Base-by-base conservation (phyloP, 2,113 vertebrate genomes). In the Perccottus glenii region DNA sequence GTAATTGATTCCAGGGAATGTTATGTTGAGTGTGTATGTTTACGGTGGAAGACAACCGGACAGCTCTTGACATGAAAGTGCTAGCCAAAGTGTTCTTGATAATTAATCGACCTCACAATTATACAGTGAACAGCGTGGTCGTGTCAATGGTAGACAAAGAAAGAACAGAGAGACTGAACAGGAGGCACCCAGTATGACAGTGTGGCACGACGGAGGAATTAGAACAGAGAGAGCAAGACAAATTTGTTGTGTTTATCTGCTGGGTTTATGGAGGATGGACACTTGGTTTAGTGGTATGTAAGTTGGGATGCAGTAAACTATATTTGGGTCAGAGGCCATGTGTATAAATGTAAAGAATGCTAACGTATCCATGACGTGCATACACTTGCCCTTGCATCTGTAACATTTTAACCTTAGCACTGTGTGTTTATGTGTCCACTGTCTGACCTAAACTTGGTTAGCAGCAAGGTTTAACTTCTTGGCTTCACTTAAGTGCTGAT, bases 381-480 rank as follows among this genome's bases (percentile, higher is more conserved):
- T 77, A 55, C 61, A 71, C 85, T 66, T 87, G 85, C 58, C 84
- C 84, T 69, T 62, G 88, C 89, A 88, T 85, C 82, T 88, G 84
- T 88, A 89, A 88, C 85, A 74, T 44, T 81, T 68, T 82, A 84
- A 86, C 85, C 80, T 71, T 62, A 87, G 82, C 80, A 69, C 64
- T 46, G 32, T 10, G 40, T 64, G 68, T 49, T 60, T 67, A 64
- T 62, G 7, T 56, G 60, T 60, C 52, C 16, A 47, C 43, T 59
- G 49, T n/a, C 53, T 32, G 48, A 36, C 51, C 49, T 77, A 74
- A 76, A 83, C 63, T 68, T 77, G 71, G 58, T 75, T 58, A 69
- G 67, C 45, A 60, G 48, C 49, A 58, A 55, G 56, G 63, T 66
- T 76, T 75, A 65, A 70, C 50, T 38, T 72, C 64, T 79, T 56